phyloP scores from a whole-genome alignment of 1,140 invertebrate species.

The Caenorhabditis remanei region DNA sequence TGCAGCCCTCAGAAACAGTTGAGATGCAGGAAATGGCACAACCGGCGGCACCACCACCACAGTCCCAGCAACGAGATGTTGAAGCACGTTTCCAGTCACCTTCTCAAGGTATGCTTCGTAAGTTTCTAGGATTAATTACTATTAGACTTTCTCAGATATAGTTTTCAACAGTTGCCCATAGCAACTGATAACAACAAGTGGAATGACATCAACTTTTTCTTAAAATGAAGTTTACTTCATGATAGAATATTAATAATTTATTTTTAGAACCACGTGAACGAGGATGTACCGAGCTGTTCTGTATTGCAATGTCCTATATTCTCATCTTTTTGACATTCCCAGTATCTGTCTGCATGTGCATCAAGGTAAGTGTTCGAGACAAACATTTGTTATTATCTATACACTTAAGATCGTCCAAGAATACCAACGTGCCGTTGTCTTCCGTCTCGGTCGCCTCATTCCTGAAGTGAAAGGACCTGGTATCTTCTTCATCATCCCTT shows the following conservation, averaged over 20 bases:
- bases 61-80: not conserved
- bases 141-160: too few species aligned
- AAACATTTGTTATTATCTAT: not conserved
- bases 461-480: constrained; percentile 79
- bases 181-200: not conserved
- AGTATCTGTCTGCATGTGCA: constrained; percentile 91
- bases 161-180: not conserved
- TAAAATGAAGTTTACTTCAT: not conserved
- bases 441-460: constrained; percentile 80
- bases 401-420: constrained; percentile 80
- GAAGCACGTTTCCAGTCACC: not conserved
- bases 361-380: constrained; percentile 83
- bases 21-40: constrained; percentile 41
- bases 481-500: constrained; percentile 78
- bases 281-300: constrained; percentile 78
- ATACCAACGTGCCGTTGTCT: constrained; percentile 80
- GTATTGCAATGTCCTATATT: constrained; percentile 88
- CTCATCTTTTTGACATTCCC: constrained; percentile 90
- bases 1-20: constrained; percentile 35
- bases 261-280: not conserved
- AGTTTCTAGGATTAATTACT: too few species aligned
- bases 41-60: not conserved
- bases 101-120: not conserved
- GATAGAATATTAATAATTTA: not conserved
- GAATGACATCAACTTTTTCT: too few species aligned